Evolutionary conservation across 1,140 invertebrate genomes (phyloP).

Genomic region (Physella acuta): DNA sequence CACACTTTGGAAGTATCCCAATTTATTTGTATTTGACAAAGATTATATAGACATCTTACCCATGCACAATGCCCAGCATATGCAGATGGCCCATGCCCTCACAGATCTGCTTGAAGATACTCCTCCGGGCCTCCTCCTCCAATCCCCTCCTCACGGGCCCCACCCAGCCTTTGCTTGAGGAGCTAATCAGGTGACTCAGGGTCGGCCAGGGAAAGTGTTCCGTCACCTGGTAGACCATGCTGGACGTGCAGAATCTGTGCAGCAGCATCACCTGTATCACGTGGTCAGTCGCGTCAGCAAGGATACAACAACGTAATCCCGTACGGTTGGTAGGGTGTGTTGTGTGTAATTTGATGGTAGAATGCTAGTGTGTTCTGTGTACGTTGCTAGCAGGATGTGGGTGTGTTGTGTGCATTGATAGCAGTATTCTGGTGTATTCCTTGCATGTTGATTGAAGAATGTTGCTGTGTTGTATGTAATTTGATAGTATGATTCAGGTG

Average conservation of each 20-base stretch:
- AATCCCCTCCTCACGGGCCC: neutral
- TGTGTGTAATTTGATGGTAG: no score
- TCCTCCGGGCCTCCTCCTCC: neutral
- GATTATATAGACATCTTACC: conserved; percentile 1
- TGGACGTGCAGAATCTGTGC: neutral
- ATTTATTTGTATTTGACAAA: no score
- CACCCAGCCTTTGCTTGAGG: neutral
- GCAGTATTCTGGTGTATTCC: no score
- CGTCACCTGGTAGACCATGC: conserved; percentile 8
- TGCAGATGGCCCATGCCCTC: neutral
- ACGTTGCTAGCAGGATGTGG: no score
- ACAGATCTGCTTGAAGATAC: conserved; percentile 13
- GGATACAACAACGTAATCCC: no score
- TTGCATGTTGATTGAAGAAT: no score
- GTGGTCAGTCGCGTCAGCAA: neutral
- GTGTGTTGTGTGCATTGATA: no score
- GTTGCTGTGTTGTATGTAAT: no score
- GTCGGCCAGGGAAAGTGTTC: conserved; percentile 1
- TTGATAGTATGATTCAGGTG: no score
- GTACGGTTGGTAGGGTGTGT: no score
- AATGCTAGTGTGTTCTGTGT: no score
- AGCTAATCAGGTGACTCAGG: neutral
- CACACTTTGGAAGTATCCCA: no score
- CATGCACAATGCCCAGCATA: conserved; percentile 2
- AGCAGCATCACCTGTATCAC: neutral